Percentiles rank a stretch among this genome's conserved stretches.
These are phyloP conservation scores for Melipona beecheii DNA, from an alignment of 2,888 invertebrate species.

Conservation along the genomic window DNA sequence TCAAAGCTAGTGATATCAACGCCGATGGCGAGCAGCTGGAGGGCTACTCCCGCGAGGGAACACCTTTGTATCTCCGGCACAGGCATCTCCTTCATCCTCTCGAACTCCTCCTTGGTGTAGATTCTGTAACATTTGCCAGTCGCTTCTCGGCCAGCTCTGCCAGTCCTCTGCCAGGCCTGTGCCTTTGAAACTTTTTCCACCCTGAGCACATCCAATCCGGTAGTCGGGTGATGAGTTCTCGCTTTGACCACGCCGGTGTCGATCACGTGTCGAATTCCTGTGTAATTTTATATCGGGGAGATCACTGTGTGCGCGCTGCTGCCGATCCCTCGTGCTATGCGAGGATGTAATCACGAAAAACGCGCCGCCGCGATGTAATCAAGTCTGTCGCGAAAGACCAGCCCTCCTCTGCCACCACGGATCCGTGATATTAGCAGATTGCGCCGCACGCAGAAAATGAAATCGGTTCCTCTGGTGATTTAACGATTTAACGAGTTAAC, in stretches of 20 bases:
- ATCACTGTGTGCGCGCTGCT: slow-evolving; percentile 23
- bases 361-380: slow-evolving; percentile 43
- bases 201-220: slow-evolving; percentile 93
- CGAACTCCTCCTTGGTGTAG: slow-evolving; percentile 92
- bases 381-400: slow-evolving; percentile 49
- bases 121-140: slow-evolving; percentile 94
- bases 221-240: slow-evolving; percentile 91
- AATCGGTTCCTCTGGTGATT: slow-evolving; percentile 27
- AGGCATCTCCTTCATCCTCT: slow-evolving; percentile 88
- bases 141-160: slow-evolving; percentile 95
- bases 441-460: slow-evolving; percentile 43
- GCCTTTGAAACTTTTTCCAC: slow-evolving; percentile 94
- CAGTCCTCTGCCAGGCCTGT: slow-evolving; percentile 96
- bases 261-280: slow-evolving; percentile 94
- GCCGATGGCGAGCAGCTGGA: slow-evolving; percentile 94
- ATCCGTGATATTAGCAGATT: slow-evolving; percentile 48
- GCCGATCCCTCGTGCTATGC: slow-evolving; percentile 1
- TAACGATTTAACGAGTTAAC: slow-evolving; percentile 43
- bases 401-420: too few relatives aligned
- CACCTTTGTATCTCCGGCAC: slow-evolving; percentile 94
- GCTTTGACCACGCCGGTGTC: slow-evolving; percentile 97
- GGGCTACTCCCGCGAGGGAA: slow-evolving; percentile 88
- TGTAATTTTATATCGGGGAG: slow-evolving; percentile 49
- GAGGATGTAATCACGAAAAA: slow-evolving; percentile 51
- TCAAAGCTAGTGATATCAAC: slow-evolving; percentile 93